phyloP scores from a whole-genome alignment of 2,113 vertebrate genomes.

The Thermophis baileyi region DNA sequence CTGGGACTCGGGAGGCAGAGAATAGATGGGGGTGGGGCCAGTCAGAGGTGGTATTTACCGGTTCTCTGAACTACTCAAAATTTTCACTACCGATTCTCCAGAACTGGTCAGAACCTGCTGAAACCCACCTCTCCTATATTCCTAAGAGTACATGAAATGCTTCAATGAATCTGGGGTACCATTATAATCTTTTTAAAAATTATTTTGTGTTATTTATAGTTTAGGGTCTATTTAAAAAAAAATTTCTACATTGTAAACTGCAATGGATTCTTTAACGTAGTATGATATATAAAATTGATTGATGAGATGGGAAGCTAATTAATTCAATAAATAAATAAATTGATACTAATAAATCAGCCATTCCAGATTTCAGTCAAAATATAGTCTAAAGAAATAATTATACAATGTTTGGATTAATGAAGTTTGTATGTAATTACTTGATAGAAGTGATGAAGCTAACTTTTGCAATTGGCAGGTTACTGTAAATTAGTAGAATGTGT shows the following conservation, averaged over 20 bases:
- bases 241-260: not conserved
- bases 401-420: not conserved
- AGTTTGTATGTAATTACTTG: not conserved
- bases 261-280: not conserved
- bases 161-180: not conserved
- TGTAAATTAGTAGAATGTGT: not conserved
- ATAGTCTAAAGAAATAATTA: not conserved
- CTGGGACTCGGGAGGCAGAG: too few relatives aligned
- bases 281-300: not conserved
- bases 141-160: not conserved
- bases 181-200: not conserved
- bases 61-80: too few relatives aligned
- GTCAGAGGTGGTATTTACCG: too few relatives aligned
- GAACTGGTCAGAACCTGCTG: too few relatives aligned
- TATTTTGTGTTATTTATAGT: not conserved
- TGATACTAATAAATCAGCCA: not conserved
- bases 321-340: not conserved
- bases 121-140: too few relatives aligned
- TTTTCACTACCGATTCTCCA: too few relatives aligned
- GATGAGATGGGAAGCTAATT: too few relatives aligned
- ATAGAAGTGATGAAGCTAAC: not conserved
- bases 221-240: not conserved
- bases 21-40: too few relatives aligned
- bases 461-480: not conserved
- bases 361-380: not conserved